These are phyloP conservation scores for Rhinopithecus roxellana DNA, from an alignment of 2,113 vertebrate genomes.

Conservation along the genomic window DNA sequence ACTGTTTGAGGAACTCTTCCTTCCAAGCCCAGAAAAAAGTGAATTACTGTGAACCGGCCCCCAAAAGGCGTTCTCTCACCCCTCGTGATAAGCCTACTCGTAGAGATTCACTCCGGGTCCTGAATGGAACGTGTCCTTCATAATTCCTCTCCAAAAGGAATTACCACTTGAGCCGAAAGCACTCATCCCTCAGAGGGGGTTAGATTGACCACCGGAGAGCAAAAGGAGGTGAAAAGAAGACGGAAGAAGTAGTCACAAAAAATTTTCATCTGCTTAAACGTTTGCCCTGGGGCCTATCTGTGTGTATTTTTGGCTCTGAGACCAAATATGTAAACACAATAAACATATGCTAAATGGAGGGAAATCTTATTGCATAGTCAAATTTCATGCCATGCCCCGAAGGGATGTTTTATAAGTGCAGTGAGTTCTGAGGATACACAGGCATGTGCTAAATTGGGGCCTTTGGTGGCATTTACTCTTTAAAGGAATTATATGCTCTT, in stretches of 20 bases:
- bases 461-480: constrained; percentile 41
- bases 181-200: neutral
- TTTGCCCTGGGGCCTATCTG: neutral
- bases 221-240: neutral
- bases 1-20: neutral
- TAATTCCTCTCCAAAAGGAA: neutral
- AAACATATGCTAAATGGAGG: neutral
- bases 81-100: neutral
- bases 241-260: neutral
- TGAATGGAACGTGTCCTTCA: neutral
- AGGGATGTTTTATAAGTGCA: neutral
- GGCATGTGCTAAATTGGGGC: neutral
- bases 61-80: neutral
- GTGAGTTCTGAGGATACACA: neutral
- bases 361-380: neutral
- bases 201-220: neutral
- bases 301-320: neutral
- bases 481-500: constrained; percentile 43
- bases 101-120: neutral
- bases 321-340: neutral
- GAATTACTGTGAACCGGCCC: neutral
- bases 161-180: neutral
- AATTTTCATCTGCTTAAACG: neutral
- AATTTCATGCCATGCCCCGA: neutral
- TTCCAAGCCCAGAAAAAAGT: neutral